Conservation (phyloP, 2,113 vertebrate species). For the Atherinomorus stipes region DNA sequence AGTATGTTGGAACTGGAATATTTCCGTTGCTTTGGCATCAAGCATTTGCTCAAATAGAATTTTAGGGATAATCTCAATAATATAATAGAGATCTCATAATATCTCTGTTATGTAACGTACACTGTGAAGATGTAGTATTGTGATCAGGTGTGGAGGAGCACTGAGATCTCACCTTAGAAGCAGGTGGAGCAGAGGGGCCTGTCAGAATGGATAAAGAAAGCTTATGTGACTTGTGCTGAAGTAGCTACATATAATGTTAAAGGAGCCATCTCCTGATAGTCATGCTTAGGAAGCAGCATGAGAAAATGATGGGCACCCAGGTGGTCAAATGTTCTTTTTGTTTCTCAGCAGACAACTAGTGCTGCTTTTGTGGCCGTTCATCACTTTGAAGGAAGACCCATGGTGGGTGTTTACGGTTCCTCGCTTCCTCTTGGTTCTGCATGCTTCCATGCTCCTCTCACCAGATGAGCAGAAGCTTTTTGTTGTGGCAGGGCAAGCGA, state of each 20-base stretch:
- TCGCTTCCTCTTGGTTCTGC: slow-evolving; percentile 67
- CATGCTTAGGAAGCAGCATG: slow-evolving; percentile 68
- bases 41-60: background rate
- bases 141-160: slow-evolving; percentile 16
- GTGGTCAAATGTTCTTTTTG: slow-evolving; percentile 80
- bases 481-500: slow-evolving; percentile 49
- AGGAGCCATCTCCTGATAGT: slow-evolving; percentile 64
- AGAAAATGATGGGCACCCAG: slow-evolving; percentile 75
- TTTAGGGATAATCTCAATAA: background rate
- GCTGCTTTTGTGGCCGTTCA: slow-evolving; percentile 78
- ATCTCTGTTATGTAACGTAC: background rate
- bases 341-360: slow-evolving; percentile 73
- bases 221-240: slow-evolving; percentile 43
- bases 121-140: background rate
- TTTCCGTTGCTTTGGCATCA: background rate
- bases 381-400: slow-evolving; percentile 78
- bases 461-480: slow-evolving; percentile 55
- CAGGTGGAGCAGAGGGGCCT: slow-evolving; percentile 2
- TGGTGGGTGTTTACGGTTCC: slow-evolving; percentile 82
- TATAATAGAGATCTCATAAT: background rate
- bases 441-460: slow-evolving; percentile 61
- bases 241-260: slow-evolving; percentile 60
- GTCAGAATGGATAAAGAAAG: slow-evolving; percentile 14
- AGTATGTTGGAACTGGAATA: slow-evolving; percentile 22
- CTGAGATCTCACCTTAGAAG: slow-evolving; percentile 19